Base-by-base conservation (phyloP, 2,888 invertebrate species). In the Synergus itoensis region DNA sequence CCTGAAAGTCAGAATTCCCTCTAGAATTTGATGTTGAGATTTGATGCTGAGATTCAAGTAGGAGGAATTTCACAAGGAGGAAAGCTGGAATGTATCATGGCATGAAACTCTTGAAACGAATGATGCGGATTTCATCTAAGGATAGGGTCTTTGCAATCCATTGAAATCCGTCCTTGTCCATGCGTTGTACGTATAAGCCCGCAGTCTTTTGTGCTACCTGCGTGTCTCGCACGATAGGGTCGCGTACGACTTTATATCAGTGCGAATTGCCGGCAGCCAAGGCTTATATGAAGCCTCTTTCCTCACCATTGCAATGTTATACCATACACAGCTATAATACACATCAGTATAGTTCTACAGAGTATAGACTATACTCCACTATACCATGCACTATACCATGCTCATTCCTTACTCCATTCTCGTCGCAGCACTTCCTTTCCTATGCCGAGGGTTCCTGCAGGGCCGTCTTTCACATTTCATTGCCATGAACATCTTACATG, bases 181-280 rank as follows among this genome's bases (percentile, higher is more conserved):
- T 67, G 14, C 40, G 45, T 67, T 67, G 43, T n/a, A 16, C 5
- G 0, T 12, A 12, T 16, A 60, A 18, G n/a, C 18, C 60, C 28
- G 28, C 43, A 36, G 48, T 77, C 63, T 45, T 65, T 65, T 63
- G 65, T 53, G 36, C 48, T 69, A 69, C 69, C 69, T 53, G 36
- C 36, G 45, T 69, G 28, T 41, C 28, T 62, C 41, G 60, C 9
- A 18, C 11, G 76, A 62, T 64, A 75, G 75, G 36, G 69, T 73
- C 41, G 57, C 53, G 62, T 28, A 78, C 79, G 76, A 78, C 83
- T 87, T 86, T 81, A 82, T 67, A 45, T 64, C 77, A 75, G 77
- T 76, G 78, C 81, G 86, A 85, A 82, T 82, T 75, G 85, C 83
- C 79, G 78, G 63, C 73, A 80, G 80, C 83, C 36, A 76, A 84